Conservation (phyloP, 2,888 invertebrate species). For the Heliconius ethilla region DNA sequence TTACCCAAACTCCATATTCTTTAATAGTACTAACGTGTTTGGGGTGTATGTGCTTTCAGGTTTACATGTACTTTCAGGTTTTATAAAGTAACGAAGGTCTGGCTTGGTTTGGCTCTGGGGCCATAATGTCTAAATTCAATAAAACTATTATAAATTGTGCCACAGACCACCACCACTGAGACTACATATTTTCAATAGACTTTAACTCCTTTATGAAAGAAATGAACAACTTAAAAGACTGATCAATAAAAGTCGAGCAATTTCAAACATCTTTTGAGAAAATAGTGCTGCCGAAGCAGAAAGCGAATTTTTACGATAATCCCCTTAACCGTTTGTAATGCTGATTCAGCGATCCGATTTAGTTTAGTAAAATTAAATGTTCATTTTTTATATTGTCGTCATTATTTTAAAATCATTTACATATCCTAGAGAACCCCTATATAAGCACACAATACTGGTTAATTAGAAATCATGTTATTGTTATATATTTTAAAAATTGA, state of each 20-base stretch:
- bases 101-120: no score
- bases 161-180: conserved; percentile 64
- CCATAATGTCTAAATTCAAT: conserved; percentile 72
- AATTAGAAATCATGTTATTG: not conserved
- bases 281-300: conserved; percentile 55
- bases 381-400: not conserved
- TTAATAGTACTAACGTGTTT: no score
- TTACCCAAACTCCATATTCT: no score
- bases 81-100: no score
- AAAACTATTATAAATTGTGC: conserved; percentile 81
- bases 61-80: no score
- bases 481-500: not conserved
- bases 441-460: not conserved
- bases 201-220: conserved; percentile 52
- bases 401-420: not conserved
- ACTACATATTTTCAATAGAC: conserved; percentile 64
- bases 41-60: no score
- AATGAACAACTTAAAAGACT: conserved; percentile 46
- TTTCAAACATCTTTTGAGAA: conserved; percentile 44
- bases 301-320: conserved; percentile 45
- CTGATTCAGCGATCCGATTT: conserved; percentile 35
- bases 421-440: no score
- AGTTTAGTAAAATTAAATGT: conserved; percentile 26
- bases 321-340: conserved; percentile 33
- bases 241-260: conserved; percentile 51